Conservation (phyloP, 2,888 invertebrate species). For the Pachydiplax longipennis region DNA sequence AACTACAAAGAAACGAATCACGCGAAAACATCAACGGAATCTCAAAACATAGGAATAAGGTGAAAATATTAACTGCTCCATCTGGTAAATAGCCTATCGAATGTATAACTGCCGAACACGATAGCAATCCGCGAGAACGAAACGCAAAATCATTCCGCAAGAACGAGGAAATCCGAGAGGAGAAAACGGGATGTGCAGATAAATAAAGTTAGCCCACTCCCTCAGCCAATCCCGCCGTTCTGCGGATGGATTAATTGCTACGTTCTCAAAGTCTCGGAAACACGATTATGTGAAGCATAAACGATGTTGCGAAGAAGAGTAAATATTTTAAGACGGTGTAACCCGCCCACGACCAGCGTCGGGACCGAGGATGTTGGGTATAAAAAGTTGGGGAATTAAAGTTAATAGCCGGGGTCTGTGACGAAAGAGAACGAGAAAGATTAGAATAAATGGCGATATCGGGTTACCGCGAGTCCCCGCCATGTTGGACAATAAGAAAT, state of each 20-base stretch:
- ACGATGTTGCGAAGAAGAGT: neutral
- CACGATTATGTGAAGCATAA: neutral
- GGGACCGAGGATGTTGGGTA: neutral
- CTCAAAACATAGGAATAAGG: no score
- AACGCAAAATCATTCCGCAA: no score
- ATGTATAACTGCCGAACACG: no score
- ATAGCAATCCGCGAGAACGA: no score
- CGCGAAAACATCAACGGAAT: no score
- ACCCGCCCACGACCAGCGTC: neutral
- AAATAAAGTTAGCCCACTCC: neutral
- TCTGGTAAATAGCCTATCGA: no score
- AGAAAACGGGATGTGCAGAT: neutral
- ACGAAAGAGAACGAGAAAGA: neutral
- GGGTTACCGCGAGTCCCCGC: neutral
- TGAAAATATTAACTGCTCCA: no score
- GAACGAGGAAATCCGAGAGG: neutral
- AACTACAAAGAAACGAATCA: no score
- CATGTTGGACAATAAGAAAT: neutral
- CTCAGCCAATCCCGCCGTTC: neutral
- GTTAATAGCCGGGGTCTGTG: conserved; percentile 20
- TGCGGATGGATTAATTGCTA: neutral
- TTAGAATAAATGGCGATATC: conserved; percentile 30
- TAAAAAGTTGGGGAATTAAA: conserved; percentile 24
- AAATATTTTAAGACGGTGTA: neutral
- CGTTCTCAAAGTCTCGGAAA: neutral